Evolutionary conservation across 2,113 vertebrate genomes (phyloP).

Genomic region (Sardina pilchardus): DNA sequence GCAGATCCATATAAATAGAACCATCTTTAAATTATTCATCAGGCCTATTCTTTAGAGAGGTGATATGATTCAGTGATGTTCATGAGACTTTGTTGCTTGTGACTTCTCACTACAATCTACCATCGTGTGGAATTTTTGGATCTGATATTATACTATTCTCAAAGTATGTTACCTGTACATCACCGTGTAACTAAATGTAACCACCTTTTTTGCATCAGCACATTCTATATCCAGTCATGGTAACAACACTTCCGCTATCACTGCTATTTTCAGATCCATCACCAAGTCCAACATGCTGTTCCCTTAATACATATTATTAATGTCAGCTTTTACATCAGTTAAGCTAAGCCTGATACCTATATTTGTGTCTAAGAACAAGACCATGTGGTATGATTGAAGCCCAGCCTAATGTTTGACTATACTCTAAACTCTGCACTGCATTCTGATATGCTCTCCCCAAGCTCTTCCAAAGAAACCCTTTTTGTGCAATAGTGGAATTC

Average conservation of each 20-base stretch:
- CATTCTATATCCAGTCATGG: background rate
- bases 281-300: background rate
- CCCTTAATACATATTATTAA: background rate
- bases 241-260: background rate
- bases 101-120: background rate
- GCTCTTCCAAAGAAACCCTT: background rate
- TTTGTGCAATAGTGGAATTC: background rate
- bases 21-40: background rate
- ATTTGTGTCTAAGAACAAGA: background rate
- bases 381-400: conserved; percentile 14
- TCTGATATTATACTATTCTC: background rate
- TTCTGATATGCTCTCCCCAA: background rate
- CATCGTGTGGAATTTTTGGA: background rate
- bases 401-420: conserved; percentile 6
- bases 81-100: background rate
- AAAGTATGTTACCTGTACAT: background rate
- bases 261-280: background rate
- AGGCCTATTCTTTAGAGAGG: background rate
- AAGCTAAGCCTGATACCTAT: background rate
- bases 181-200: background rate
- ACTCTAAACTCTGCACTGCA: background rate
- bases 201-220: background rate
- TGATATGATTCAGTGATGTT: background rate
- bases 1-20: conserved; percentile 5
- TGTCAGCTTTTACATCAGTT: background rate